These are phyloP conservation scores for Bothrops jararaca DNA, from an alignment of 2,113 vertebrate genomes.

Conservation along the genomic window DNA sequence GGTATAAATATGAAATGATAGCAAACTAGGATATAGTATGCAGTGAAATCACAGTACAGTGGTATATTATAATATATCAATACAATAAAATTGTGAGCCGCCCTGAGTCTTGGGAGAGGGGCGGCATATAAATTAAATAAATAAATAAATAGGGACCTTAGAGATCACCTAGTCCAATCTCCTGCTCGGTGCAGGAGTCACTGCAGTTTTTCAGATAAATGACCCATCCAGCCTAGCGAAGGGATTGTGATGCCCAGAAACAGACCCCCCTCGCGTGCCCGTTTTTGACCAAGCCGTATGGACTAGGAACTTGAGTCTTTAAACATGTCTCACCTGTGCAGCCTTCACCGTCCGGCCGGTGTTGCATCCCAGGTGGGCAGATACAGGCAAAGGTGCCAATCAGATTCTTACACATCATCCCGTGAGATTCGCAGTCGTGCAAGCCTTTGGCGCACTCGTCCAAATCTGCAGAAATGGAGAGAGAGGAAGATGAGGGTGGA, in stretches of 20 bases:
- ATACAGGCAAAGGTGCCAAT: constrained; percentile 90
- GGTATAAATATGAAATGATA: neutral
- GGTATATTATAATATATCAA: too few relatives aligned
- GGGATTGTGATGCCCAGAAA: neutral
- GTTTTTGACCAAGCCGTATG: too few relatives aligned
- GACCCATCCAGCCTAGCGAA: neutral
- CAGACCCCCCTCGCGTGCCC: accelerated
- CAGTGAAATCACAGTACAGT: neutral
- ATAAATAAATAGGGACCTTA: too few relatives aligned
- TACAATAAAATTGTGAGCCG: too few relatives aligned
- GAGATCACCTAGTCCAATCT: neutral
- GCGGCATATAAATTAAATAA: too few relatives aligned
- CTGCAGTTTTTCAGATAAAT: neutral
- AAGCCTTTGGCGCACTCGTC: constrained; percentile 84
- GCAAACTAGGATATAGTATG: neutral
- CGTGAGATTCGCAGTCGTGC: constrained; percentile 84
- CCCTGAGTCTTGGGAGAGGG: too few relatives aligned
- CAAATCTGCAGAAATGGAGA: constrained; percentile 72
- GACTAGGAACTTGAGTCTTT: neutral
- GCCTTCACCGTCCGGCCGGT: constrained; percentile 79
- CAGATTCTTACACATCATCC: constrained; percentile 93
- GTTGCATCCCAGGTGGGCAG: constrained; percentile 86
- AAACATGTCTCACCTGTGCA: constrained; percentile 81
- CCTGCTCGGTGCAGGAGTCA: neutral
- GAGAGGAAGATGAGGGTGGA: accelerated